A percentile compares a stretch with the other conserved stretches of the same genome.
phyloP scores from a whole-genome alignment of 2,113 vertebrate species.

The Litocranius walleri region DNA sequence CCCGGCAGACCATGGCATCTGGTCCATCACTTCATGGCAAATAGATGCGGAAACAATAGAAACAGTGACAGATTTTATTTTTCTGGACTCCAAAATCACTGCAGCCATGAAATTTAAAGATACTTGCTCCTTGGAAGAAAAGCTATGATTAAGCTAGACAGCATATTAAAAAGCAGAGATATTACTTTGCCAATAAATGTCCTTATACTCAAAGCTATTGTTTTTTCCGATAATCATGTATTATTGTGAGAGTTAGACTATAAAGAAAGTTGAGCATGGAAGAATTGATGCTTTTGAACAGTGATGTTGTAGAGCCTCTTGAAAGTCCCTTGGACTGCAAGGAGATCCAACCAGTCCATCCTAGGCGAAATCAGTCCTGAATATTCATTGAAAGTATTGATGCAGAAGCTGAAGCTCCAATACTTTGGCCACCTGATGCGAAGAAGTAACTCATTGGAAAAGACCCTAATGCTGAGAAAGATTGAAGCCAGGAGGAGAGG shows the following conservation, averaged over 20 bases:
- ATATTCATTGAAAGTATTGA: neutral
- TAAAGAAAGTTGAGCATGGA: neutral
- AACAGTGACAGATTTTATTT: neutral
- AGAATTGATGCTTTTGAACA: neutral
- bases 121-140: neutral
- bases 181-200: neutral
- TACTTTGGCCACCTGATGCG: fast-evolving
- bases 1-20: neutral
- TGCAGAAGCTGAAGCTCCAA: neutral
- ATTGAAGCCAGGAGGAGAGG: neutral
- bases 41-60: neutral
- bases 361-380: neutral
- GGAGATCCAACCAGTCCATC: neutral
- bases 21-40: neutral
- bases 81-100: neutral
- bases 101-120: neutral
- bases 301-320: neutral
- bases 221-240: neutral
- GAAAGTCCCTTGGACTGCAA: neutral
- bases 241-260: neutral
- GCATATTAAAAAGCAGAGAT: neutral
- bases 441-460: neutral
- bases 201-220: neutral
- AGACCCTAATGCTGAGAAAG: neutral
- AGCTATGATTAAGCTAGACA: neutral